phyloP scores from a whole-genome alignment of 2,797 vertebrate species.

The Orientallactaga sibirica region DNA sequence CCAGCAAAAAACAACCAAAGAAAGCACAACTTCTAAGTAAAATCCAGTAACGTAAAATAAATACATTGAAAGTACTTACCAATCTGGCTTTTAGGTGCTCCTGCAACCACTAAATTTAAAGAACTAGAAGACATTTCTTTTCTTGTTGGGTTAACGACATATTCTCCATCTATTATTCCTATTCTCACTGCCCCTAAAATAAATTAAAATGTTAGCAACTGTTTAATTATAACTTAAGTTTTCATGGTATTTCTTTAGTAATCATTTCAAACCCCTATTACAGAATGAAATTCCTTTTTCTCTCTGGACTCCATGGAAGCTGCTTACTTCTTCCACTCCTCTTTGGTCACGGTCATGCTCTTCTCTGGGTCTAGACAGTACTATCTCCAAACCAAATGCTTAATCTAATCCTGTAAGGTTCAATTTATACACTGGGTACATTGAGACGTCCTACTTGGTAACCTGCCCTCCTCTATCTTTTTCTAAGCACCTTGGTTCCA shows the following conservation, averaged over 20 bases:
- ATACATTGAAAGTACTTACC: conserved; percentile 89
- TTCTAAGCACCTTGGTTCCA: conserved; percentile 39
- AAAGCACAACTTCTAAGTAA: conserved; percentile 34
- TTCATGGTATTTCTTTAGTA: conserved; percentile 41
- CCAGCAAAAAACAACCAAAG: conserved; percentile 3
- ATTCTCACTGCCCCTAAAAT: conserved; percentile 95
- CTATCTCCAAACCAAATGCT: neutral
- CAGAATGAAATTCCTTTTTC: neutral
- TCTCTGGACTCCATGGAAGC: neutral
- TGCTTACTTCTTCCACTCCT: neutral
- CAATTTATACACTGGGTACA: neutral
- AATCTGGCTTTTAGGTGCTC: conserved; percentile 93
- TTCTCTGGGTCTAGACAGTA: neutral
- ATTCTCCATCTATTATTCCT: conserved; percentile 93
- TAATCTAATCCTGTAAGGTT: neutral
- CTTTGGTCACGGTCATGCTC: neutral
- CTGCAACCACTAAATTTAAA: conserved; percentile 95
- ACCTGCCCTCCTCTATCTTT: neutral
- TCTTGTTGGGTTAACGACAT: conserved; percentile 95
- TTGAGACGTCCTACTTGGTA: neutral
- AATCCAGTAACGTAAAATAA: conserved; percentile 29
- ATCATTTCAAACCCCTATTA: neutral
- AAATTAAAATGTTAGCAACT: conserved; percentile 73
- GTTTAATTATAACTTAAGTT: conserved; percentile 60
- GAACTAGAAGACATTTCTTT: conserved; percentile 93